Conservation (phyloP, 30 jellyfish, hydroid and myxozoan genomes). For the Mastigias papua region DNA sequence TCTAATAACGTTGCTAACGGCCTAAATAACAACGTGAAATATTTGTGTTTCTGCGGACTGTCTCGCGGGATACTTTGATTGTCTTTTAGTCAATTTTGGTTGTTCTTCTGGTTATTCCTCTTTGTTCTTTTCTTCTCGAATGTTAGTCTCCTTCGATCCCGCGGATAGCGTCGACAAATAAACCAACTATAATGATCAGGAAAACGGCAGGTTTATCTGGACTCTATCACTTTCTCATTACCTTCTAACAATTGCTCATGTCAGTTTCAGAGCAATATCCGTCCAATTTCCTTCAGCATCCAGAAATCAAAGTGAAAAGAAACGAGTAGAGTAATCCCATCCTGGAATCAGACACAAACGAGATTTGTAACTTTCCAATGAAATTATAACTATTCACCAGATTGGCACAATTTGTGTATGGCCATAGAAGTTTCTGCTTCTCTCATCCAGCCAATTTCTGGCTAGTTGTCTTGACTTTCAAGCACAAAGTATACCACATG, state of each 20-base stretch:
- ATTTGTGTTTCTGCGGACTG: neutral
- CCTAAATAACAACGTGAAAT: slow-evolving; percentile 20
- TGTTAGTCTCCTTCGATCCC: slow-evolving; percentile 3
- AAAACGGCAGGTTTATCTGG: neutral
- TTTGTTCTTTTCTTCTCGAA: slow-evolving; percentile 3
- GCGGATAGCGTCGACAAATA: neutral
- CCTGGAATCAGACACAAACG: neutral
- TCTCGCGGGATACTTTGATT: slow-evolving; percentile 21
- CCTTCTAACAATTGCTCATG: neutral
- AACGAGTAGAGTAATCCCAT: neutral
- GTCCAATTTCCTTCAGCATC: neutral
- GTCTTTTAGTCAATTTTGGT: neutral
- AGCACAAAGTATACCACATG: neutral
- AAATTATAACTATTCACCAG: too few relatives aligned
- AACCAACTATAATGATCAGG: neutral
- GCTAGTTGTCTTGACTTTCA: neutral
- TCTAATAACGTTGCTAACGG: slow-evolving; percentile 29
- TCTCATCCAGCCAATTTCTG: neutral
- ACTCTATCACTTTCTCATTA: neutral
- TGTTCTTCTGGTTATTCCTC: neutral
- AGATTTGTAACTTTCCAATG: too few relatives aligned
- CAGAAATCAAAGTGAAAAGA: neutral
- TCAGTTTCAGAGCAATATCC: neutral
- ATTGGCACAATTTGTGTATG: too few relatives aligned
- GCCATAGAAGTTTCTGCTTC: neutral